phyloP scores from a whole-genome alignment of 2,888 invertebrate species.

The Conops quadrifasciatus region DNA sequence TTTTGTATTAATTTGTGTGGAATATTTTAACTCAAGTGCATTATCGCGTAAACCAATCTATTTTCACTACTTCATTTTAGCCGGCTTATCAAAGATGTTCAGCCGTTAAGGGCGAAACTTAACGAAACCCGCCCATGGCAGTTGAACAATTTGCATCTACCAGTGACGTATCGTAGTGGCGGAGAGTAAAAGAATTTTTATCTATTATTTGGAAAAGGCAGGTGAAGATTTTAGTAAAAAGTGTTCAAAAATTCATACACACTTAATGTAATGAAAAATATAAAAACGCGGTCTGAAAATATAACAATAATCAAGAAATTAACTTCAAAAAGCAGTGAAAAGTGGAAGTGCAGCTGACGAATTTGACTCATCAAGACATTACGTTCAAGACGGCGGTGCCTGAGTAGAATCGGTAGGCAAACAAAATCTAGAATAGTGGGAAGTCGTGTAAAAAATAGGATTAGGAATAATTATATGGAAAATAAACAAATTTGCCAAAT shows the following conservation, averaged over 20 bases:
- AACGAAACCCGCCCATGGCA: conserved; percentile 52
- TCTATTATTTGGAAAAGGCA: background rate
- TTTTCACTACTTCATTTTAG: background rate
- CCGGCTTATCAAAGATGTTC: conserved; percentile 18
- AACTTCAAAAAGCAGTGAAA: background rate
- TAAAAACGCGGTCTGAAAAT: background rate
- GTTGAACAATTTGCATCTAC: conserved; percentile 29
- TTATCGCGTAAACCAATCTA: background rate
- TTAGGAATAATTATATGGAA: background rate
- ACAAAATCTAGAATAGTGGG: background rate
- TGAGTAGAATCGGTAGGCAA: background rate
- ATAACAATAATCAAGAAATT: background rate
- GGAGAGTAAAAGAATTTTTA: conserved; percentile 42
- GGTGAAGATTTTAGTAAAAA: background rate
- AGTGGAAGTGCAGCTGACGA: conserved; percentile 19
- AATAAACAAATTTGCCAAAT: background rate
- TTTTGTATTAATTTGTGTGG: background rate
- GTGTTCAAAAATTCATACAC: background rate
- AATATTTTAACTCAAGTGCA: too few species aligned
- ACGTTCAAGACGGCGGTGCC: background rate
- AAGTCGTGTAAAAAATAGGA: background rate
- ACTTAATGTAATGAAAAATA: background rate
- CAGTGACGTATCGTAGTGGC: conserved; percentile 40
- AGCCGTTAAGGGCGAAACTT: conserved; percentile 33
- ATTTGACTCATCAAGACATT: conserved; percentile 13